Conservation (phyloP, 2,888 invertebrate species). For the Brenthis hecate region DNA sequence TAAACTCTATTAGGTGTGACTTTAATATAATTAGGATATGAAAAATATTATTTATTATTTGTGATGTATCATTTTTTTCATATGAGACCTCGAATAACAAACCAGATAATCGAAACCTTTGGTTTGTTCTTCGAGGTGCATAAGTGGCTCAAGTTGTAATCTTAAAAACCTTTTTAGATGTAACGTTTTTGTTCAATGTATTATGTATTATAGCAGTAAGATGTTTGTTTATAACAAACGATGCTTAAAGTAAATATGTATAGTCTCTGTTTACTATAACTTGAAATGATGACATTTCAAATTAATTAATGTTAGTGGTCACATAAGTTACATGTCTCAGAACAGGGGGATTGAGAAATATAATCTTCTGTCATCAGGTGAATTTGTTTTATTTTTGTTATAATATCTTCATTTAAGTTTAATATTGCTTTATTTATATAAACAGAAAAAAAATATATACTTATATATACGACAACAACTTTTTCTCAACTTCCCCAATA, state of each 20-base stretch:
- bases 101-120: constrained; percentile 18
- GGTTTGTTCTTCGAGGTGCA: constrained; percentile 23
- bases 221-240: constrained; percentile 20
- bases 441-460: too few species aligned
- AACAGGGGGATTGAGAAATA: constrained; percentile 7
- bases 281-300: constrained; percentile 21
- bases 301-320: constrained; percentile 18
- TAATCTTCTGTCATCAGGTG: constrained; percentile 11
- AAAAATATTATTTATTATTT: neutral
- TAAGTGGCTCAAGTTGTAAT: constrained; percentile 32
- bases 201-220: constrained; percentile 22
- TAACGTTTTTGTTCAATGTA: constrained; percentile 19
- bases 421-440: too few species aligned
- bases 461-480: too few species aligned
- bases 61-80: constrained; percentile 14
- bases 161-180: constrained; percentile 18
- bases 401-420: too few species aligned
- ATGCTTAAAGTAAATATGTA: constrained; percentile 26
- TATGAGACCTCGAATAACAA: constrained; percentile 15
- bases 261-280: constrained; percentile 8
- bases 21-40: neutral
- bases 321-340: constrained; percentile 10
- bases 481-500: too few species aligned
- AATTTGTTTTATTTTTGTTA: too few species aligned
- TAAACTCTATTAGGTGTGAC: neutral